Evolutionary conservation across 2,797 vertebrate species (phyloP), one percentile per base, ranked within the genome.

Genomic region (Sciaenops ocellatus): DNA sequence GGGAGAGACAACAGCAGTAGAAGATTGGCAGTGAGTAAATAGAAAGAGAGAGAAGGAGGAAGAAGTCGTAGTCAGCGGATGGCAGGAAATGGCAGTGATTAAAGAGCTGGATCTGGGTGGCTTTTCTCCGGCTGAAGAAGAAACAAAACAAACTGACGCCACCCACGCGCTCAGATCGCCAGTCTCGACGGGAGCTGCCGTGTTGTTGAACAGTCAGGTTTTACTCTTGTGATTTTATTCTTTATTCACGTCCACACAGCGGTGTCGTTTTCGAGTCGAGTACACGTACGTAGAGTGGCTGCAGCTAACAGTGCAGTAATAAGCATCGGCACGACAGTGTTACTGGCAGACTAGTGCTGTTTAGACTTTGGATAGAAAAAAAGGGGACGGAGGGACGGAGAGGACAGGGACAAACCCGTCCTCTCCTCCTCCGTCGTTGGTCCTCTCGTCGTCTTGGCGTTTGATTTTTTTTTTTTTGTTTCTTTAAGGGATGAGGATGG

Each of bases 261-360:
- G 34, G 63, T 65, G 89, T 57, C 34, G 54, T 83, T 63, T 20
- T n/a, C n/a, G n/a, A n/a, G n/a, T n/a, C n/a, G 30, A 89, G 73
- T 9, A 69, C 73, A 69, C 50, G 2, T 10, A 62, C n/a, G 80
- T 76, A 24, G 76, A 84, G 65, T 7, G 42, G 71, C 77, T 59
- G 78, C 52, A 34, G 59, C 61, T 78, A 55, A 73, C 78, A 71
- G 84, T 69, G 80, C 64, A 17, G 83, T 57, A 52, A 61, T 54
- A 74, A 75, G 74, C 78, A 52, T 80, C 81, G 79, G 82, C 89
- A 89, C 91, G 84, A 88, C 79, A 85, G 82, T 90, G 81, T 61
- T 80, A 85, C 88, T 88, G 94, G 94, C 93, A 93, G 92, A 92
- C 22, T 73, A 61, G 78, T 41, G 92, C 93, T 93, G 90, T 80